Conservation (phyloP, 2,888 invertebrate species). For the Perizoma affinitatum region DNA sequence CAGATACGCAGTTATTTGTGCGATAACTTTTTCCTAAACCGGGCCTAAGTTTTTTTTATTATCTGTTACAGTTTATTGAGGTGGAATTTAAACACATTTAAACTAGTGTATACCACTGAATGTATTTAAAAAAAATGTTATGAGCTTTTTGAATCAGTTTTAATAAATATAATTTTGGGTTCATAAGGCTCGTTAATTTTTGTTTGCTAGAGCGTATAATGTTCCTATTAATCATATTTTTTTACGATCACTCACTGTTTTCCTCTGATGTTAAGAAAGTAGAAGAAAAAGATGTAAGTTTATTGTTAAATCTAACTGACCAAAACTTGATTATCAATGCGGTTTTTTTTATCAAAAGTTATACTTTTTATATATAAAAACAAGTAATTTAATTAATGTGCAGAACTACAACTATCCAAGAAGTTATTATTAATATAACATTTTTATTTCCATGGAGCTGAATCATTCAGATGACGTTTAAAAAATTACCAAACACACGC, state of each 20-base stretch:
- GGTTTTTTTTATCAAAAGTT: too few species aligned
- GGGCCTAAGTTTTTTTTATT: slow-evolving; percentile 28
- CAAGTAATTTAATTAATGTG: too few species aligned
- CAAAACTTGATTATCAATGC: too few species aligned
- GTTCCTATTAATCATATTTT: background rate
- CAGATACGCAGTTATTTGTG: slow-evolving; percentile 37
- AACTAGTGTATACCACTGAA: background rate
- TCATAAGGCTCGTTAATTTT: background rate
- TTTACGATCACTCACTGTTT: slow-evolving; percentile 19
- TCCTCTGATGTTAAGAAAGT: slow-evolving; percentile 15
- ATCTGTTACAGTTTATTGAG: slow-evolving; percentile 29
- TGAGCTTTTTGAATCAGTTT: background rate
- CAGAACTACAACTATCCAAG: too few species aligned
- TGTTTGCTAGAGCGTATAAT: too few species aligned
- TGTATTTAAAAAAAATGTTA: too few species aligned
- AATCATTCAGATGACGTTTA: slow-evolving; percentile 6
- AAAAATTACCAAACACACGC: slow-evolving; percentile 11
- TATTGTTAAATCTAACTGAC: too few species aligned
- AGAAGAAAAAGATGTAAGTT: slow-evolving; percentile 25
- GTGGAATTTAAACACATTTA: slow-evolving; percentile 11
- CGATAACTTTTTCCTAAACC: slow-evolving; percentile 42
- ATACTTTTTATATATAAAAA: too few species aligned
- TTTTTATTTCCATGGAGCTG: slow-evolving; percentile 9
- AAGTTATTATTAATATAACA: background rate
- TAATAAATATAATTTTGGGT: background rate